Percentiles rank a stretch among this genome's conserved stretches.
Conservation (phyloP, 1,140 invertebrate genomes). For the Chironomus striatipennis region DNA sequence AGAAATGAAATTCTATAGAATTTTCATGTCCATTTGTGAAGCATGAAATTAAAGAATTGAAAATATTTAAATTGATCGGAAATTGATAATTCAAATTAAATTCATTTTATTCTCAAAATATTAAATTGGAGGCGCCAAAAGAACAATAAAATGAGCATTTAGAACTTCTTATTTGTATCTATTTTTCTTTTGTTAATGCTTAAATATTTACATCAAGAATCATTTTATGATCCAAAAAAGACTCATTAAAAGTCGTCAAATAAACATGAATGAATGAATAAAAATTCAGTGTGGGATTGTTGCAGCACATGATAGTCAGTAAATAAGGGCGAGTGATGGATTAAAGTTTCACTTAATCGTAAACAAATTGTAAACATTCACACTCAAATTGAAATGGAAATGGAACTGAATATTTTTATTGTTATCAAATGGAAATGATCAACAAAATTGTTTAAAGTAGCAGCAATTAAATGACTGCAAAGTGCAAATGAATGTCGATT, state of each 20-base stretch:
- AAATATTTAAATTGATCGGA: background rate
- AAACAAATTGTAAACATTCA: background rate
- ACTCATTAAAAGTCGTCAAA: background rate
- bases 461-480: background rate
- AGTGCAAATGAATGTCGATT: background rate
- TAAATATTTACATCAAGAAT: background rate
- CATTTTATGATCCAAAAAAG: background rate
- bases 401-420: background rate
- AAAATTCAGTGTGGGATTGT: background rate
- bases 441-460: background rate
- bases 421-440: background rate
- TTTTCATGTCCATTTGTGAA: too few species aligned
- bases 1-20: background rate
- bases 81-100: background rate
- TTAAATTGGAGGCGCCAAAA: background rate
- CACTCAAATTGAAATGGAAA: background rate
- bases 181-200: background rate
- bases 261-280: background rate
- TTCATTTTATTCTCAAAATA: background rate
- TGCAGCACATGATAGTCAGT: background rate
- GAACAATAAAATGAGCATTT: background rate
- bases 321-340: background rate
- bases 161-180: background rate
- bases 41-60: too few species aligned
- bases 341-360: constrained; percentile 3